Evolutionary conservation across 2,888 invertebrate genomes (phyloP).

Genomic region (Heliconius cydno): DNA sequence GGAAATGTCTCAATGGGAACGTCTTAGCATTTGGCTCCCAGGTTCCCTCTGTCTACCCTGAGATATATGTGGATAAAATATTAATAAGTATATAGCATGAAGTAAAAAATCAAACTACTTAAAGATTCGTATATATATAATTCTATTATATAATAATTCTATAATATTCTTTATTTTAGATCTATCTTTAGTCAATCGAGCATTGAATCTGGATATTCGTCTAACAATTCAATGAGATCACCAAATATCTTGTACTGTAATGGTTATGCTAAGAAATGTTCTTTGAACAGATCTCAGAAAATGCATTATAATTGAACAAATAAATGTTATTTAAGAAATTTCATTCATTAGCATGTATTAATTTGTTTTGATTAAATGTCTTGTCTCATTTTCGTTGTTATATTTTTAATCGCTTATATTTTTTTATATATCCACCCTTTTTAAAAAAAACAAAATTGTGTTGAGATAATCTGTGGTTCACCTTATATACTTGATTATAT

Average conservation of each 20-base stretch:
- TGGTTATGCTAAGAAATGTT: slow-evolving; percentile 59
- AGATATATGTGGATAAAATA: no score
- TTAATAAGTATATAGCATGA: no score
- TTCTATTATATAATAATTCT: background rate
- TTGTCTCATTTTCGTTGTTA: background rate
- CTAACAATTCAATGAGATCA: slow-evolving; percentile 54
- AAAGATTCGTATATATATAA: background rate
- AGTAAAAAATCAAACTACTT: background rate
- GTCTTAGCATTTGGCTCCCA: background rate
- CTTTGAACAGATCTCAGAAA: slow-evolving; percentile 56
- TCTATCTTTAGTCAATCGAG: slow-evolving; percentile 55
- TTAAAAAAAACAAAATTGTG: background rate
- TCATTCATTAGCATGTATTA: slow-evolving; percentile 13
- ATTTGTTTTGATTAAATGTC: slow-evolving; percentile 11
- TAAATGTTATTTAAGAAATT: slow-evolving; percentile 36
- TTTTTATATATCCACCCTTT: background rate
- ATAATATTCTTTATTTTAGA: slow-evolving; percentile 56
- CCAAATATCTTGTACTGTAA: slow-evolving; percentile 59
- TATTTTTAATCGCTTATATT: background rate
- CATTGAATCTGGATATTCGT: slow-evolving; percentile 65
- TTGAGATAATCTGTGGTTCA: background rate
- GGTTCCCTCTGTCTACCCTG: no score
- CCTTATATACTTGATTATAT: background rate
- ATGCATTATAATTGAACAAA: slow-evolving; percentile 50
- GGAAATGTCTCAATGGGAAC: background rate